Percentiles rank a stretch among this genome's conserved stretches.
Conservation (phyloP, 1,140 invertebrate species). For the Drosophila bipectinata region DNA sequence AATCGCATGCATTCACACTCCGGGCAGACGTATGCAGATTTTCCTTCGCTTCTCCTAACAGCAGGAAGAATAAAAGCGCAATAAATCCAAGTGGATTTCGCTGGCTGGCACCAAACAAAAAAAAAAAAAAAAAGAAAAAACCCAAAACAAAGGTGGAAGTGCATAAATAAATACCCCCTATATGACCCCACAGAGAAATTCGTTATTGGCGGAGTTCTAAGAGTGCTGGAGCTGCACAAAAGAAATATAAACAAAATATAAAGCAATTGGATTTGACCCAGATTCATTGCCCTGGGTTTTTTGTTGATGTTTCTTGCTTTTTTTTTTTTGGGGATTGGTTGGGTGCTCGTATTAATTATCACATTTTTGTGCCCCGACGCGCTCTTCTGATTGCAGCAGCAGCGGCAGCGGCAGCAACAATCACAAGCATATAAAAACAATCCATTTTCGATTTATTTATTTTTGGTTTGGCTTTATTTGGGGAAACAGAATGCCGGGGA, state of each 20-base stretch:
- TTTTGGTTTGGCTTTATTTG: conserved; percentile 26
- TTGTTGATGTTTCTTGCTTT: conserved; percentile 28
- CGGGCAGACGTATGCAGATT: conserved; percentile 60
- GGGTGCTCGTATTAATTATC: conserved; percentile 70
- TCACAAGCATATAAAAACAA: conserved; percentile 44
- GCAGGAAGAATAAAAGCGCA: conserved; percentile 68
- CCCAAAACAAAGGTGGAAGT: conserved; percentile 36
- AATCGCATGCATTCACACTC: conserved; percentile 31
- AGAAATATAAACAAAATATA: conserved; percentile 69
- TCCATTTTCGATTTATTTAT: conserved; percentile 64
- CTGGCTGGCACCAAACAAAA: conserved; percentile 13
- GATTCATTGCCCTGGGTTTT: conserved; percentile 44
- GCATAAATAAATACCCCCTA: conserved; percentile 50
- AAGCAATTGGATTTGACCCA: conserved; percentile 74
- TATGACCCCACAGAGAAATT: conserved; percentile 10
- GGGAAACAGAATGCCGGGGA: conserved; percentile 21
- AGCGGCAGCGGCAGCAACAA: conserved; percentile 4
- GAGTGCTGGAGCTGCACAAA: conserved; percentile 53
- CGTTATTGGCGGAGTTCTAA: conserved; percentile 48
- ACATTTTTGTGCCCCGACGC: conserved; percentile 56
- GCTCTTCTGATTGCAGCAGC: conserved; percentile 55
- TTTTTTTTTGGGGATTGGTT: conserved; percentile 9
- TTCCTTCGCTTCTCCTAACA: conserved; percentile 25
- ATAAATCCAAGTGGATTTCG: conserved; percentile 69
- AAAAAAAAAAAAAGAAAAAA: not conserved